A percentile compares a stretch with the other conserved stretches of the same genome.
Conservation (phyloP, 2,797 vertebrate species). For the Sorex maritimensis region DNA sequence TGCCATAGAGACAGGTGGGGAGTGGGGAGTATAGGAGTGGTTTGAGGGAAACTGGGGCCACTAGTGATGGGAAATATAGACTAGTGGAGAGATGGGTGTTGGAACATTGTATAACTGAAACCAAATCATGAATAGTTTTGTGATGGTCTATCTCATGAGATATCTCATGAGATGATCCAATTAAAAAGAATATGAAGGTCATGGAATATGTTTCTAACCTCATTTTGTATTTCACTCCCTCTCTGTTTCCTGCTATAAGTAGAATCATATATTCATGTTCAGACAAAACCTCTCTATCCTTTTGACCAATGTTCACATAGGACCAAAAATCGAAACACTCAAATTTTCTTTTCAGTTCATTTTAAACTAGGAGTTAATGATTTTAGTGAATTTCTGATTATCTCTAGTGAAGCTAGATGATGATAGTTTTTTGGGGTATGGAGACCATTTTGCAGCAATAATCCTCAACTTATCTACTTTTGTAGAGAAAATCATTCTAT, state of each 20-base stretch:
- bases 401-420: not conserved
- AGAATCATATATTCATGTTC: not conserved
- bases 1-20: no score
- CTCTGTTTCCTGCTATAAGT: not conserved
- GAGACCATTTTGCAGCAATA: not conserved
- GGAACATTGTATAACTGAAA: no score
- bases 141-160: no score
- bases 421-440: not conserved
- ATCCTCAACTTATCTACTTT: not conserved
- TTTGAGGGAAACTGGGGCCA: no score
- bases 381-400: not conserved
- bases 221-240: not conserved
- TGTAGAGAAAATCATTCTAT: not conserved
- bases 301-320: not conserved
- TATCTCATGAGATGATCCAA: no score
- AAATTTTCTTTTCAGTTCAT: not conserved
- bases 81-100: no score
- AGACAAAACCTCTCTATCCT: not conserved
- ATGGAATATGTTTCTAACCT: not conserved
- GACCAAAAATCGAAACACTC: not conserved
- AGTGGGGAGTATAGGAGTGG: no score
- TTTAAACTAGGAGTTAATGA: not conserved
- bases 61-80: no score
- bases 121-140: no score
- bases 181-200: no score